Base-by-base conservation (phyloP, 2,797 vertebrate species). In the Spheniscus humboldti region DNA sequence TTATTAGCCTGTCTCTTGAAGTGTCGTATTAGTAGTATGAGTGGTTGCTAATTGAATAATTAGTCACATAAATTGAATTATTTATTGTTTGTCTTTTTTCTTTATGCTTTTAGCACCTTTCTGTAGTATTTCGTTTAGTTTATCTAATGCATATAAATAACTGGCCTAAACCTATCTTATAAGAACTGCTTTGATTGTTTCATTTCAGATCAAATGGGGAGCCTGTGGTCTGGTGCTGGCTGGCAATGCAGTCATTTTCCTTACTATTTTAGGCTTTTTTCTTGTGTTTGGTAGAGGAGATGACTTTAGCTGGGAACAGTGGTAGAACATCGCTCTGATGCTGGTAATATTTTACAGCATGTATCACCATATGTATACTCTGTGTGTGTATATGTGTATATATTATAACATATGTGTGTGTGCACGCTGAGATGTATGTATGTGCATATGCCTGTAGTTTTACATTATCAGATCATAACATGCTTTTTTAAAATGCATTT, bases 241-340 rank as follows among this genome's bases (percentile, higher is more conserved):
- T 7, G 99, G 99, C 71, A 99, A 99, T 35, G 97, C 98, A 17
- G 99, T 99, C 71, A 99, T 99, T 98, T 99, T 99, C 97, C 96
- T 99, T 93, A 99, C 99, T 41, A 99, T 99, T 96, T 97, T 99
- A 60, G 99, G 99, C 71, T 99, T 99, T 97, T 99, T 99, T 96
- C 93, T 99, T 8, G 98, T 99, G 35, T 99, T 99, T 92, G 99
- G 99, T 90, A 97, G 98, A 98, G 98, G 99, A 84, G 99, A 99
- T 86, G 99, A 99, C 96, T 99, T 99, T 96, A 99, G 98, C 98
- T 99, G 99, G 99, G 99, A 99, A 81, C 99, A 99, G 97, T 99
- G 99, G 99, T 99, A 99, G 98, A 96, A 85, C 91, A 22, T 89
- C 43, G 2, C 47, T 27, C 31, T 71, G 77, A 69, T 76, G 59